These are phyloP conservation scores for Drosophila kikkawai DNA, from an alignment of 1,140 invertebrate genomes.

Conservation along the genomic window DNA sequence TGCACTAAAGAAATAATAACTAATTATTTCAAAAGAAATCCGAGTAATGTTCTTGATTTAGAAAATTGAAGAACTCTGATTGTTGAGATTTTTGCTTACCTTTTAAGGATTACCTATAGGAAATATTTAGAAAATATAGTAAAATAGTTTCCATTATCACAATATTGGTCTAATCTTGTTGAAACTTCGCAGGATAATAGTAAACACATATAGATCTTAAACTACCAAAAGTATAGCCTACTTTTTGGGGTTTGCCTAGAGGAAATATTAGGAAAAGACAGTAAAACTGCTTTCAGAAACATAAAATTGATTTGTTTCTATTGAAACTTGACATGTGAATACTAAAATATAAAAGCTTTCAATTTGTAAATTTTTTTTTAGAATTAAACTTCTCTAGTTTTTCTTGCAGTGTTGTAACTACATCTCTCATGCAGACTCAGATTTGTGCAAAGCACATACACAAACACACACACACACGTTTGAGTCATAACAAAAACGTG, in stretches of 20 bases:
- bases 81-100: neutral
- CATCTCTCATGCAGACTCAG: constrained; percentile 7
- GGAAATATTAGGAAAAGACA: neutral
- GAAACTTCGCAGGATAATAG: neutral
- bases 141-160: neutral
- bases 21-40: neutral
- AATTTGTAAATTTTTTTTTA: no score
- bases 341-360: no score
- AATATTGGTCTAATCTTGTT: neutral
- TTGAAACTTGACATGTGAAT: neutral
- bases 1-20: neutral
- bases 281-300: neutral
- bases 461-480: constrained; percentile 3
- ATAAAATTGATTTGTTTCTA: no score
- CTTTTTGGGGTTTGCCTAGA: neutral
- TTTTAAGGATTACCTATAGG: neutral
- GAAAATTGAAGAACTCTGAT: neutral
- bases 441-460: constrained; percentile 31
- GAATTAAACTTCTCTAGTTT: fast-evolving
- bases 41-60: neutral
- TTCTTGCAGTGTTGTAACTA: constrained; percentile 3
- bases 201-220: neutral
- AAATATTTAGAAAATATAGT: neutral
- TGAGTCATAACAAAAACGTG: constrained; percentile 54
- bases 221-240: neutral